These are phyloP conservation scores for Yponomeuta sedellus DNA, from an alignment of 2,888 invertebrate genomes.

Conservation along the genomic window DNA sequence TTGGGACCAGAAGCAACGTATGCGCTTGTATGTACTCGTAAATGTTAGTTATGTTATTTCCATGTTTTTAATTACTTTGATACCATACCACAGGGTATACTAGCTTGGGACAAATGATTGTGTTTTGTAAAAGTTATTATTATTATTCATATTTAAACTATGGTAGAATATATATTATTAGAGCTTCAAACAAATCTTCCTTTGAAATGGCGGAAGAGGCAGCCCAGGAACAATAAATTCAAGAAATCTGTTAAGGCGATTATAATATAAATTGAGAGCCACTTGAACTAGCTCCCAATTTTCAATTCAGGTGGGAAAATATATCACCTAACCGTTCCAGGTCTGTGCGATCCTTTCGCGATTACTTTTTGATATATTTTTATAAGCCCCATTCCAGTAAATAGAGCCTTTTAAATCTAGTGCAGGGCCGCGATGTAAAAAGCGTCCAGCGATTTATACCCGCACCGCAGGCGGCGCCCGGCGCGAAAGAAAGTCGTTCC, in stretches of 20 bases:
- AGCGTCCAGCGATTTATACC: constrained; percentile 39
- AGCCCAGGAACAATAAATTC: too few species aligned
- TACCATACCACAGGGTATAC: too few species aligned
- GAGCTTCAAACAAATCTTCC: too few species aligned
- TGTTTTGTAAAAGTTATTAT: too few species aligned
- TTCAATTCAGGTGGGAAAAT: not conserved
- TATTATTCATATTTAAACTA: too few species aligned
- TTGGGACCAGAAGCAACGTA: too few species aligned
- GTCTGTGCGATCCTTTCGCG: not conserved
- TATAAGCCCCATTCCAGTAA: constrained; percentile 19
- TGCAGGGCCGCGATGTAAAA: constrained; percentile 22
- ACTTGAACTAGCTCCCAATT: not conserved
- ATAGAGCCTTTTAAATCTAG: constrained; percentile 21
- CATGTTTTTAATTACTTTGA: too few species aligned
- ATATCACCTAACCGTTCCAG: not conserved
- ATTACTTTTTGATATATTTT: constrained; percentile 17
- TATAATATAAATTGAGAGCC: not conserved
- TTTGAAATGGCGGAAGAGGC: too few species aligned
- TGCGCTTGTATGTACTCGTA: too few species aligned
- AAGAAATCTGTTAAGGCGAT: not conserved
- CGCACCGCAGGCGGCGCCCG: constrained; percentile 27
- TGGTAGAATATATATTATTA: too few species aligned
- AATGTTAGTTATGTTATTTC: too few species aligned
- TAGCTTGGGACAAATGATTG: too few species aligned
- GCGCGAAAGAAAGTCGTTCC: constrained; percentile 45